phyloP scores from a whole-genome alignment of 2,113 vertebrate genomes.

The Aythya baeri region DNA sequence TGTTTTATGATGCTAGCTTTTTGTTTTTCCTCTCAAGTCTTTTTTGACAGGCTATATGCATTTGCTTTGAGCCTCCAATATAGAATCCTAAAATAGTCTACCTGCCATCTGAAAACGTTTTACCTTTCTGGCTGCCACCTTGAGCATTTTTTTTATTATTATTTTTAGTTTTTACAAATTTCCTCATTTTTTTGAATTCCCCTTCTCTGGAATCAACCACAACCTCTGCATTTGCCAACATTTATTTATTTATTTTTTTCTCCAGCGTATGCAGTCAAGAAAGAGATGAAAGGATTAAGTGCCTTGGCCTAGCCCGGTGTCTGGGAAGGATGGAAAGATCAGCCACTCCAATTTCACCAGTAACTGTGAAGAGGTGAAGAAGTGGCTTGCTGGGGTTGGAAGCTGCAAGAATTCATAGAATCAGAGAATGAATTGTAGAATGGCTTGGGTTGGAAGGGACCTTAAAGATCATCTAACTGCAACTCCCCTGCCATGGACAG shows the following conservation, averaged over 20 bases:
- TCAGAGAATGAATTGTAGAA: too few species aligned
- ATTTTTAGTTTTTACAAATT: neutral
- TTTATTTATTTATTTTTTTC: neutral
- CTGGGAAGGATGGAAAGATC: neutral
- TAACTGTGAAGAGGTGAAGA: neutral
- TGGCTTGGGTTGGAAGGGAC: too few species aligned
- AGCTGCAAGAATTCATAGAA: neutral
- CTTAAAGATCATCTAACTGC: too few species aligned
- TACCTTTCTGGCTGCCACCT: constrained; percentile 41
- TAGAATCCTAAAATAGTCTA: constrained; percentile 66
- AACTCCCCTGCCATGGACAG: too few species aligned
- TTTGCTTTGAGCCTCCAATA: constrained; percentile 68
- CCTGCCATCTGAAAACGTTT: constrained; percentile 55
- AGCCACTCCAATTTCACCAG: neutral
- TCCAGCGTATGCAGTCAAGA: neutral
- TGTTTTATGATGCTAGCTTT: constrained; percentile 65
- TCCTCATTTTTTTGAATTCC: constrained; percentile 15
- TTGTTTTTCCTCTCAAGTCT: constrained; percentile 65
- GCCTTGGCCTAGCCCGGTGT: neutral
- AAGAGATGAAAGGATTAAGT: neutral
- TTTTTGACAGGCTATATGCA: constrained; percentile 70
- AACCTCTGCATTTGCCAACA: neutral
- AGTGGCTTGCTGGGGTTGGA: neutral
- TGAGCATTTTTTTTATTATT: neutral
- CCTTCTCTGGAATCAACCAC: constrained; percentile 1